Conservation (phyloP, 2,113 vertebrate genomes). For the Stercorarius parasiticus region DNA sequence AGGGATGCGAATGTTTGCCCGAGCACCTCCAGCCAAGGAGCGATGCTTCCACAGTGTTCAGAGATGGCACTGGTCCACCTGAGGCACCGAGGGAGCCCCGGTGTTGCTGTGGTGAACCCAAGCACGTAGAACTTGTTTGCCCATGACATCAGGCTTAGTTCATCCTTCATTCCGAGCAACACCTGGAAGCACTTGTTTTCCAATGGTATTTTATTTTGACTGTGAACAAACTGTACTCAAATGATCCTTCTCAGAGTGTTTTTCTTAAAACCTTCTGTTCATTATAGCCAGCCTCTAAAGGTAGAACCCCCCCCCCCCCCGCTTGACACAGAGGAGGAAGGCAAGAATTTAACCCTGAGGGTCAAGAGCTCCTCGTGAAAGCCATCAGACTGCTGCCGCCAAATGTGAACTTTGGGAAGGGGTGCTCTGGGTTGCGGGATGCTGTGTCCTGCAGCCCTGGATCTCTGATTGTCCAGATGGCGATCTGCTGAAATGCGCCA, state of each 20-base stretch:
- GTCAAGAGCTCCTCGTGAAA: background rate
- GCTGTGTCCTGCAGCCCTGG: background rate
- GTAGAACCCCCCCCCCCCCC: background rate
- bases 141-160: background rate
- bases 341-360: background rate
- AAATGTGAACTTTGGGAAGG: background rate
- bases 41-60: rapidly evolving
- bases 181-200: constrained; percentile 22
- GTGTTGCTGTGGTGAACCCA: background rate
- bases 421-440: background rate
- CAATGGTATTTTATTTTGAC: background rate
- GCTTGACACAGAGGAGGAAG: background rate
- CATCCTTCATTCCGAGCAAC: background rate
- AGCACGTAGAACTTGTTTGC: background rate
- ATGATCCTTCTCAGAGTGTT: background rate
- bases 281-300: background rate
- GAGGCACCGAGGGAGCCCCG: rapidly evolving
- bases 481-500: background rate
- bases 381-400: background rate
- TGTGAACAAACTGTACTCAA: background rate
- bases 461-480: background rate
- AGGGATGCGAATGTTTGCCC: rapidly evolving
- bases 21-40: background rate
- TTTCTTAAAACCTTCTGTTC: background rate
- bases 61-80: background rate